Base-by-base conservation (phyloP, 1,140 invertebrate genomes). In the Stenopsyche tienmushanensis region DNA sequence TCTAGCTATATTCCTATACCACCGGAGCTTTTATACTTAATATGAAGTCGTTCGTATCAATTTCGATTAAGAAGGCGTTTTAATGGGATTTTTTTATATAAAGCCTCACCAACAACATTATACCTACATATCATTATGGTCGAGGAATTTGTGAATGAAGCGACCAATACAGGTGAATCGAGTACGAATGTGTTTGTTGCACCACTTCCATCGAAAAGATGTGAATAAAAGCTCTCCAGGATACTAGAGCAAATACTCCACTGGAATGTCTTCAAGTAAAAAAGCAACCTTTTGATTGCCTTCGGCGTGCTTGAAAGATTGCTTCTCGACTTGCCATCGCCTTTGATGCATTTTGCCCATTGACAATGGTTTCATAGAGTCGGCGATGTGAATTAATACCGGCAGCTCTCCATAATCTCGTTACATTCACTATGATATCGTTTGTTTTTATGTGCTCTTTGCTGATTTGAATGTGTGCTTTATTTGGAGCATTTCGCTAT, bases 41-140 rank as follows among this genome's bases (percentile, higher is more conserved):
- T 70, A 70, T 70, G 65, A 70, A 70, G 68, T 70, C 68, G 68
- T 70, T 70, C 68, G 65, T 70, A 70, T 70, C 68, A 70, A 70
- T 70, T 70, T 70, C 68, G 68, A 70, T 70, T 70, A 70, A 66
- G 68, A 66, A 66, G 68, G 68, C 64, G 64, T 70, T 70, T 70
- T 70, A 70, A 70, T 70, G 68, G 68, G 68, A 66, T 70, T 70
- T 70, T 64, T 70, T 70, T 66, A 52, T 50, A n/a, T 21, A 39
- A 47, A 55, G 64, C 25, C 67, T 59, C 65, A 62, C 67, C 67
- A 62, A 69, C 67, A 69, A 66, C 65, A 69, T 66, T 66, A 69
- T 65, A 66, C 59, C 59, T 41, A 47, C 63, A 54, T 66, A 69
- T 64, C 59, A 69, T 69, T 69, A 69, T 62, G 64, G 53, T 62